Percentiles rank a stretch among this genome's conserved stretches.
phyloP scores from a whole-genome alignment of 1,140 invertebrate genomes.

The Nylanderia fulva region DNA sequence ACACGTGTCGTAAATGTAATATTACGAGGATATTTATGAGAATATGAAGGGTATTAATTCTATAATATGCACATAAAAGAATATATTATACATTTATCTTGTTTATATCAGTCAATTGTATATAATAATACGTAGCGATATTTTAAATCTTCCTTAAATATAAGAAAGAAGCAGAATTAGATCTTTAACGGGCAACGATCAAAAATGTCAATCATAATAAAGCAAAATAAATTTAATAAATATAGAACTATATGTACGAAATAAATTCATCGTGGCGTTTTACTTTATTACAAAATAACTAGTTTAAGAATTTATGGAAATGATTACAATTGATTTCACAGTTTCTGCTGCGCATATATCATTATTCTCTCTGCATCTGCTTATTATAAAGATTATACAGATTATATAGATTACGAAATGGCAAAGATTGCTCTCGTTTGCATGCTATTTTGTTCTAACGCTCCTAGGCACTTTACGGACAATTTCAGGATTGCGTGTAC shows the following conservation, averaged over 20 bases:
- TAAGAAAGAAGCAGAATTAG: neutral
- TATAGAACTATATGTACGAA: neutral
- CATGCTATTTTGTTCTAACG: slow-evolving; percentile 4
- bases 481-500: neutral
- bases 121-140: neutral
- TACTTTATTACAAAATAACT: neutral
- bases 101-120: neutral
- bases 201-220: slow-evolving; percentile 3
- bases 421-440: neutral
- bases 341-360: neutral
- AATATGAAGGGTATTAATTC: neutral
- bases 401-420: neutral
- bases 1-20: neutral
- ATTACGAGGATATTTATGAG: neutral
- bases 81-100: neutral
- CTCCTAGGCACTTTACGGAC: neutral
- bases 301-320: neutral
- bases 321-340: neutral
- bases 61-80: neutral
- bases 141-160: neutral
- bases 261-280: neutral
- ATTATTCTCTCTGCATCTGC: neutral
- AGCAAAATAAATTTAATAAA: neutral
- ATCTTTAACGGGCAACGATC: neutral
- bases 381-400: neutral